Conservation (phyloP, 2,888 invertebrate genomes). For the Allacma fusca region DNA sequence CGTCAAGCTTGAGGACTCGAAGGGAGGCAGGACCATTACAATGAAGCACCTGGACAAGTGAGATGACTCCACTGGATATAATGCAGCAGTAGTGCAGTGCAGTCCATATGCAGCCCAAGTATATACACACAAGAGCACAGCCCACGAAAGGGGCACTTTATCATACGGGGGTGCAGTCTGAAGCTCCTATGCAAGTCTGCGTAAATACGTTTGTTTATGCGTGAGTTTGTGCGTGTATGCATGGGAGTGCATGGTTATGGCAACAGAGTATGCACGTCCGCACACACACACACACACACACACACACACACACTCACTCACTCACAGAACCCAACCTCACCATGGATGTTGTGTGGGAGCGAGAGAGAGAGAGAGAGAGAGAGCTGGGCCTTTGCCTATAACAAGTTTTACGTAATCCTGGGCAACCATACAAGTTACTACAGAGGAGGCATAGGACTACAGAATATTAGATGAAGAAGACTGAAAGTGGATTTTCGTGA, state of each 20-base stretch:
- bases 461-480: not conserved
- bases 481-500: constrained; percentile 21
- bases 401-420: not conserved
- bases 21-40: constrained; percentile 36
- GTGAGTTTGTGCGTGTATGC: constrained; percentile 6
- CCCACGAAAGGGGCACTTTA: constrained; percentile 2
- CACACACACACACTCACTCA: too few species aligned
- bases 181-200: not conserved
- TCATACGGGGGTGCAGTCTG: constrained; percentile 10
- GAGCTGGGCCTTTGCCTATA: too few species aligned
- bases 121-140: not conserved
- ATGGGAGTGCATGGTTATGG: not conserved
- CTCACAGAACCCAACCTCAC: too few species aligned
- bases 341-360: too few species aligned
- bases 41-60: constrained; percentile 39
- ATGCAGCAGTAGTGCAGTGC: not conserved
- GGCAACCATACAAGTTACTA: not conserved
- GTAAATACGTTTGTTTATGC: constrained; percentile 6
- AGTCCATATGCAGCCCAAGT: not conserved
- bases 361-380: too few species aligned
- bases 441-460: not conserved
- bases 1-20: constrained; percentile 42
- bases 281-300: too few species aligned
- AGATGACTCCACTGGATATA: constrained; percentile 17
- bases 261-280: not conserved